These are phyloP conservation scores for Turnix velox DNA, from an alignment of 2,113 vertebrate genomes.

Conservation along the genomic window DNA sequence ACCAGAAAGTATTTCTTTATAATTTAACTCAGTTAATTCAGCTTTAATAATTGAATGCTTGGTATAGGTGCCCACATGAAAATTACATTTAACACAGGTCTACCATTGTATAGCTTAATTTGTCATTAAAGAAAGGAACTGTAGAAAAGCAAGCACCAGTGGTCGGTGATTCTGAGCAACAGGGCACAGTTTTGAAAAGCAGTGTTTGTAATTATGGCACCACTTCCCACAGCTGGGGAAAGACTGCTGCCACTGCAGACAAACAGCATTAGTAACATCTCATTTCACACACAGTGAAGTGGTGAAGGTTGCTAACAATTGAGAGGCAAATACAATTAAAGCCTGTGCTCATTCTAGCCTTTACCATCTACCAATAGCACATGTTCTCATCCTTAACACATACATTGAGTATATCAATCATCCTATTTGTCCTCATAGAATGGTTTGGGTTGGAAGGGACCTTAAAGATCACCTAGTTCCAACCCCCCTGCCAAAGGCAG, in stretches of 20 bases:
- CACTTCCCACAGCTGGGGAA: not conserved
- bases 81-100: not conserved
- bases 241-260: not conserved
- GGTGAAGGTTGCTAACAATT: not conserved
- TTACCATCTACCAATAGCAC: not conserved
- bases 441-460: too few species aligned
- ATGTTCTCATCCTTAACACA: not conserved
- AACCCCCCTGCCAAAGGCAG: too few species aligned
- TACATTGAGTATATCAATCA: fast-evolving
- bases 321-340: not conserved
- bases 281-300: not conserved
- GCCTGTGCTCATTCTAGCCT: not conserved
- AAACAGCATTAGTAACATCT: not conserved
- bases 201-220: not conserved
- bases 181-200: not conserved
- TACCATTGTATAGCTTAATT: not conserved
- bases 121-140: not conserved
- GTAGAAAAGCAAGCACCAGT: not conserved
- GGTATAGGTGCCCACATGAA: not conserved
- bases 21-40: not conserved
- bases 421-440: fast-evolving
- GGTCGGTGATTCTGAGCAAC: not conserved
- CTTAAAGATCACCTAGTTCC: too few species aligned
- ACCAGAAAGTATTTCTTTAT: not conserved
- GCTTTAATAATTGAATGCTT: not conserved